Evolutionary conservation across 1,140 invertebrate species (phyloP).

Genomic region (Ptiloglossa arizonensis): DNA sequence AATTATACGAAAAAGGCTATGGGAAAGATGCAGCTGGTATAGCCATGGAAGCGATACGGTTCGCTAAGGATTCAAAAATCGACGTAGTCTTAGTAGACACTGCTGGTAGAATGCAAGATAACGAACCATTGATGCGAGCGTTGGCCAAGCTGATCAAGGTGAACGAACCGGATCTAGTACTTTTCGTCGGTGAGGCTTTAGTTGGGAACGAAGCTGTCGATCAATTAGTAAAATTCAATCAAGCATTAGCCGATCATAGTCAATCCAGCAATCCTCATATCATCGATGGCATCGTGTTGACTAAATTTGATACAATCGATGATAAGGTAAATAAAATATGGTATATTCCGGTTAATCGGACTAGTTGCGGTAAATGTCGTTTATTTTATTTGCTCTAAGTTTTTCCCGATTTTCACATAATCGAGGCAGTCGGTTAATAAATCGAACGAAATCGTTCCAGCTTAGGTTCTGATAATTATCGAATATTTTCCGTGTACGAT

Average conservation of each 20-base stretch:
- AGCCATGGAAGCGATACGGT: constrained; percentile 97
- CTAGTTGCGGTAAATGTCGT: too few relatives aligned
- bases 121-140: constrained; percentile 98
- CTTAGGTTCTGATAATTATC: too few relatives aligned
- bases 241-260: constrained; percentile 95
- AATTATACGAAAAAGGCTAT: constrained; percentile 98
- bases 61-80: constrained; percentile 89
- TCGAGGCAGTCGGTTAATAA: too few relatives aligned
- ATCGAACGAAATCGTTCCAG: too few relatives aligned
- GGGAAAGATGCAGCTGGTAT: constrained; percentile 99
- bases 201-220: constrained; percentile 99
- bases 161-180: constrained; percentile 97
- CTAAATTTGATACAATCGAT: constrained; percentile 99
- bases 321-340: constrained; percentile 90
- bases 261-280: constrained; percentile 92
- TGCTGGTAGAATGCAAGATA: constrained; percentile 99
- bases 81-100: constrained; percentile 98
- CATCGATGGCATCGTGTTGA: constrained; percentile 98
- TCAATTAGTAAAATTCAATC: constrained; percentile 99
- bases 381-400: too few relatives aligned
- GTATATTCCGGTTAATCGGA: not conserved
- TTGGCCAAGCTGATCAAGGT: constrained; percentile 94
- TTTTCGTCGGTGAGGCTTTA: constrained; percentile 99
- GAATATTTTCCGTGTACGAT: too few relatives aligned
- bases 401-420: too few relatives aligned